These are phyloP conservation scores for Paralichthys olivaceus DNA, from an alignment of 2,113 vertebrate species.

Conservation along the genomic window DNA sequence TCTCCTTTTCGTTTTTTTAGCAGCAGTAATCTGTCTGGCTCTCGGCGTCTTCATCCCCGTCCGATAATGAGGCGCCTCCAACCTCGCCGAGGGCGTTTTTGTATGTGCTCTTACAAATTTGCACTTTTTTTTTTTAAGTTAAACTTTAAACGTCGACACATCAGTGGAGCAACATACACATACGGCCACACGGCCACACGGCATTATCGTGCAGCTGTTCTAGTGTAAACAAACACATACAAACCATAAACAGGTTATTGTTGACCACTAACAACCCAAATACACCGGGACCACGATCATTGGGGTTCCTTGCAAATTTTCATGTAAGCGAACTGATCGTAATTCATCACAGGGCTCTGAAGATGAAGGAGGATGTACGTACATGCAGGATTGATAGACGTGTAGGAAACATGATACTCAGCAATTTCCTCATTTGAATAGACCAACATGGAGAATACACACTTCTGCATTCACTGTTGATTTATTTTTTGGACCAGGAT, in stretches of 20 bases:
- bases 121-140: constrained; percentile 24
- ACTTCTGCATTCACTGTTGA: background rate
- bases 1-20: constrained; percentile 24
- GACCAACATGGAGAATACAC: background rate
- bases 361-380: background rate
- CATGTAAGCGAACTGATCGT: background rate
- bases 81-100: constrained; percentile 56
- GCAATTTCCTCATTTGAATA: background rate
- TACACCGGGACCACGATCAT: background rate
- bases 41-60: constrained; percentile 50
- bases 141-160: background rate
- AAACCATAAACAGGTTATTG: too few species aligned
- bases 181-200: background rate
- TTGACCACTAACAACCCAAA: background rate
- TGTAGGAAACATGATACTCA: background rate
- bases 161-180: background rate
- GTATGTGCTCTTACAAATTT: constrained; percentile 67
- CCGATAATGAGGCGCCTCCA: constrained; percentile 74
- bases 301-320: background rate
- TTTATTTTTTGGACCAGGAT: background rate
- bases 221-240: background rate
- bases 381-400: background rate
- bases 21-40: constrained; percentile 71
- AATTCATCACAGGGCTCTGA: background rate
- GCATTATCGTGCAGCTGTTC: background rate